phyloP scores from a whole-genome alignment of 37 sponge, comb jelly and placozoan genomes.

The Chondrilla cf. caribensis region DNA sequence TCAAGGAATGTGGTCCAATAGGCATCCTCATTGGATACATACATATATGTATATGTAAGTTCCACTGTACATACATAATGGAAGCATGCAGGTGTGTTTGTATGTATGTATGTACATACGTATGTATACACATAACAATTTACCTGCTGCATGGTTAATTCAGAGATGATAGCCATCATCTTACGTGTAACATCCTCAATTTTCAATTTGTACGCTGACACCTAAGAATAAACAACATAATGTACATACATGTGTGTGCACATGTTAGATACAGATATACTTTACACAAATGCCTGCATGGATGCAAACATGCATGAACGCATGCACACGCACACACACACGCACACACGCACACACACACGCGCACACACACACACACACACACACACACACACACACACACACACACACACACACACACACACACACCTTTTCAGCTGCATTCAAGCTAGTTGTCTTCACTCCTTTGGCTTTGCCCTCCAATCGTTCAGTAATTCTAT shows the following conservation, averaged over 20 bases:
- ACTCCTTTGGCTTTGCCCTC: conserved; percentile 34
- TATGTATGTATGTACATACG: not conserved
- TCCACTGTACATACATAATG: too few relatives aligned
- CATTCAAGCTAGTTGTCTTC: conserved; percentile 40
- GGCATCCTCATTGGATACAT: too few relatives aligned
- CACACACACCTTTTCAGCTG: conserved; percentile 23
- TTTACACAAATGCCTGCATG: not conserved
- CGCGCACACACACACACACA: too few relatives aligned
- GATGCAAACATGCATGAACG: too few relatives aligned
- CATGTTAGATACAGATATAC: not conserved
- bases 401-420: not conserved
- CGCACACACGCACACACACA: too few relatives aligned
- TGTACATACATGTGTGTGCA: not conserved
- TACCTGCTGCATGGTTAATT: conserved; percentile 93
- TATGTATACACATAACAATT: not conserved
- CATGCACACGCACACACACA: too few relatives aligned
- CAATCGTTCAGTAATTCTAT: conserved; percentile 67
- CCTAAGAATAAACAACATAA: conserved; percentile 22
- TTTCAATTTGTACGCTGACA: conserved; percentile 70
- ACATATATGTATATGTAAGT: not conserved
- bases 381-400: not conserved
- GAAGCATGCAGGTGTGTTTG: not conserved
- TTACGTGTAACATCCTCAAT: conserved; percentile 86
- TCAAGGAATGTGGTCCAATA: too few relatives aligned
- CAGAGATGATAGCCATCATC: conserved; percentile 95